Evolutionary conservation across 1,140 invertebrate genomes (phyloP).

Genomic region (Drosophila saltans): DNA sequence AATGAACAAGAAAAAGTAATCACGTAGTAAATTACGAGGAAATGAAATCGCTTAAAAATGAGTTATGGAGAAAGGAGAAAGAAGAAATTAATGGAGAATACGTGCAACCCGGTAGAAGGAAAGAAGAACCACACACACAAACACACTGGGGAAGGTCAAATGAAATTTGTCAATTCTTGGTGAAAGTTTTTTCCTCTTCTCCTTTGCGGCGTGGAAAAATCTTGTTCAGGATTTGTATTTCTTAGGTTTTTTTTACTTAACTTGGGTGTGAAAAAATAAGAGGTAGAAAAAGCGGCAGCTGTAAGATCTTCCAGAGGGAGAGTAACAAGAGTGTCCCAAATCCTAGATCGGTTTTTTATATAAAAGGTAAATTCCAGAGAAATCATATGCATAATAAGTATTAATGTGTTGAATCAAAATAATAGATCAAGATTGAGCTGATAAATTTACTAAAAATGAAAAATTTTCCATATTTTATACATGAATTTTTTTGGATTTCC

Average conservation of each 20-base stretch:
- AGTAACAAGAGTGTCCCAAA: neutral
- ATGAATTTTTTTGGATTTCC: neutral
- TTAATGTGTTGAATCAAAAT: neutral
- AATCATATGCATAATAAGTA: slow-evolving; percentile 22
- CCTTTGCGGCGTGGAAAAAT: slow-evolving; percentile 49
- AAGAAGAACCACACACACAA: slow-evolving; percentile 14
- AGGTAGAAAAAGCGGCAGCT: slow-evolving; percentile 46
- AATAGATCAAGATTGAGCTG: neutral
- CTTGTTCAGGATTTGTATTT: slow-evolving; percentile 31
- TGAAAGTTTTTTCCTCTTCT: slow-evolving; percentile 61
- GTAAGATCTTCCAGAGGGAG: slow-evolving; percentile 27
- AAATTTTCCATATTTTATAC: neutral
- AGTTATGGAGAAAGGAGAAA: slow-evolving; percentile 57
- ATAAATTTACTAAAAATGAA: neutral
- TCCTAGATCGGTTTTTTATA: neutral
- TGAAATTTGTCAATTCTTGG: slow-evolving; percentile 69
- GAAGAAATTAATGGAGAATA: slow-evolving; percentile 64
- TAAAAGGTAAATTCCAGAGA: slow-evolving; percentile 4
- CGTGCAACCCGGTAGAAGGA: slow-evolving; percentile 30
- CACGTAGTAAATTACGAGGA: slow-evolving; percentile 78
- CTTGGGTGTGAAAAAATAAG: slow-evolving; percentile 45
- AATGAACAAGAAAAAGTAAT: slow-evolving; percentile 79
- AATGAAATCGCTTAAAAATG: slow-evolving; percentile 76
- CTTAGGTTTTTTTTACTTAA: slow-evolving; percentile 19
- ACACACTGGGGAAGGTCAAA: slow-evolving; percentile 49